A percentile compares a stretch with the other conserved stretches of the same genome.
phyloP scores from a whole-genome alignment of 2,113 vertebrate genomes.

The Chaetorhynchus papuensis region DNA sequence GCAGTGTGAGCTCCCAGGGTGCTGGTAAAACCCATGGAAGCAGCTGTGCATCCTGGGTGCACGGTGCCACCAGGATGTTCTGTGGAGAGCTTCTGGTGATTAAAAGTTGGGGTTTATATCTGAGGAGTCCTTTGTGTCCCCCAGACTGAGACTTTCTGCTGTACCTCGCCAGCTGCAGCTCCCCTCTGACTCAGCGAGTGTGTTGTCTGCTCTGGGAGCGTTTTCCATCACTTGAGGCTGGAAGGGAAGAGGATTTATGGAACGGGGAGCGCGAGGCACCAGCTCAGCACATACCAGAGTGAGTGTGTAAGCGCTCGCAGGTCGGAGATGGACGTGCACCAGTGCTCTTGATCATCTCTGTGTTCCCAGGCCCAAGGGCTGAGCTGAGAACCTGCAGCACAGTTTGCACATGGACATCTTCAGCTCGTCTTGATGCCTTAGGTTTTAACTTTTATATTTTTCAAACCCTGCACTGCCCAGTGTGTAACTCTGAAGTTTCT shows the following conservation, averaged over 20 bases:
- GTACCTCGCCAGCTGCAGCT: background rate
- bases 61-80: background rate
- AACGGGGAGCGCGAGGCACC: background rate
- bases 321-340: background rate
- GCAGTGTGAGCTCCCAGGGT: background rate
- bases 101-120: background rate
- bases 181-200: background rate
- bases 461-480: too few species aligned
- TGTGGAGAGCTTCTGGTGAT: background rate
- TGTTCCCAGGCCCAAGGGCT: background rate
- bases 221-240: background rate
- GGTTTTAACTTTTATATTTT: too few species aligned
- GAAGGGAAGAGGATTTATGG: conserved; percentile 21
- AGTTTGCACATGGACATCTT: background rate
- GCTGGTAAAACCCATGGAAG: background rate
- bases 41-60: background rate
- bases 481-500: too few species aligned
- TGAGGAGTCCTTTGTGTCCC: background rate
- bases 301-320: background rate
- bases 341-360: background rate
- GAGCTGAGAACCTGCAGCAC: background rate
- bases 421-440: background rate
- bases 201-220: background rate
- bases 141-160: background rate
- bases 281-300: conserved; percentile 27